These are phyloP conservation scores for Bemisia tabaci DNA, from an alignment of 1,140 invertebrate genomes.

Conservation along the genomic window DNA sequence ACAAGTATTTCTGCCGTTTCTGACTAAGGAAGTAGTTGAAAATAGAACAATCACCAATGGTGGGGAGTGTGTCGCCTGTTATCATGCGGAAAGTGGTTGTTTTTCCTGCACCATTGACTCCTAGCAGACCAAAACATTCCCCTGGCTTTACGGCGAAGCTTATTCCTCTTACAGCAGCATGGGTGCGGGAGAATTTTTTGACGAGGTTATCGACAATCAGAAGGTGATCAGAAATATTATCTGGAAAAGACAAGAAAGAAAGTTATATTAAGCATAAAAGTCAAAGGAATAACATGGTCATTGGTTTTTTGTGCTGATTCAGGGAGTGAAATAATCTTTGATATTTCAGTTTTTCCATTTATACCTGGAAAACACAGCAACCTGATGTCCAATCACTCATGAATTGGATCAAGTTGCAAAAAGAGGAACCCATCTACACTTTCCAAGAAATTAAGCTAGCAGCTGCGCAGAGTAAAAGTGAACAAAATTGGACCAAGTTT, in stretches of 20 bases:
- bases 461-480: no score
- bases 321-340: no score
- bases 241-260: background rate
- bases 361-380: no score
- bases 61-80: conserved; percentile 43
- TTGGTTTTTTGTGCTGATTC: no score
- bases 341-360: no score
- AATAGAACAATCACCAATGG: conserved; percentile 18
- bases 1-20: conserved; percentile 29
- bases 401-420: no score
- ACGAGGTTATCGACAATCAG: conserved; percentile 18
- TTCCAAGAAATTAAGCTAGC: no score
- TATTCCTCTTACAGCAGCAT: conserved; percentile 51
- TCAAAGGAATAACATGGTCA: no score
- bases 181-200: conserved; percentile 18
- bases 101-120: conserved; percentile 74
- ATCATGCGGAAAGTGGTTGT: conserved; percentile 82
- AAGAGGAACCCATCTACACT: no score
- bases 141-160: conserved; percentile 50
- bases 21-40: conserved; percentile 2
- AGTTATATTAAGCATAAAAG: no score
- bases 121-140: conserved; percentile 83
- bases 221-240: background rate
- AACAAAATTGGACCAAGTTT: no score
- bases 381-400: no score